Evolutionary conservation across 2,797 vertebrate species (phyloP).

Genomic region (Furcifer pardalis): DNA sequence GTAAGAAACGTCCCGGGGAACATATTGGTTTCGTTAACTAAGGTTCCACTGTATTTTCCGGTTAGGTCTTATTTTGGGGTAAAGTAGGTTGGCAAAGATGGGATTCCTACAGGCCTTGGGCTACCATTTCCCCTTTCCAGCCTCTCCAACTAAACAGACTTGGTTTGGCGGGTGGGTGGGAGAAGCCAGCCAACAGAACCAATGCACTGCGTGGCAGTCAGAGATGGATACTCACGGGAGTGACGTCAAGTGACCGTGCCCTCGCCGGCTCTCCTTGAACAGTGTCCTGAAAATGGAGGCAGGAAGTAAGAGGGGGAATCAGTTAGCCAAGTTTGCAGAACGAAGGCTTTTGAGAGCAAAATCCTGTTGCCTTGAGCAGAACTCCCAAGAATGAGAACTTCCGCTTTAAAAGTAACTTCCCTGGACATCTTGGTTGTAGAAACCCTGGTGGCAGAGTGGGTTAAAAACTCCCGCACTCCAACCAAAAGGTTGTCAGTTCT

Average conservation of each 20-base stretch:
- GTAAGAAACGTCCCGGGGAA: too few relatives aligned
- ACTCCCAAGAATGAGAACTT: slow-evolving; percentile 7
- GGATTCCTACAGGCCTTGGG: too few relatives aligned
- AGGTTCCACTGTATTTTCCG: too few relatives aligned
- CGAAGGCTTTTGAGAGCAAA: background rate
- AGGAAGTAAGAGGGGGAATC: slow-evolving; percentile 28
- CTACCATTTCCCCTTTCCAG: too few relatives aligned
- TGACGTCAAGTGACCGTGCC: slow-evolving; percentile 79
- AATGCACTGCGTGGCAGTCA: background rate
- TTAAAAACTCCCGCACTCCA: too few relatives aligned
- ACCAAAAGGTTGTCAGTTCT: too few relatives aligned
- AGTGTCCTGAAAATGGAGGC: slow-evolving; percentile 81
- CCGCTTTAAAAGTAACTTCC: background rate
- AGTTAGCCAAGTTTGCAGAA: background rate
- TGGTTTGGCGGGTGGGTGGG: too few relatives aligned
- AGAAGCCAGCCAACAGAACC: background rate
- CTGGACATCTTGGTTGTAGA: background rate
- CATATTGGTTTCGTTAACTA: too few relatives aligned
- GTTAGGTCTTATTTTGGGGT: too few relatives aligned
- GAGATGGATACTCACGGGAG: slow-evolving; percentile 82
- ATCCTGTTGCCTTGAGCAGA: too few relatives aligned
- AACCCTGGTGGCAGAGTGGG: too few relatives aligned
- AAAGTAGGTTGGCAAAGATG: too few relatives aligned
- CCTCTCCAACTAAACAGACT: background rate
- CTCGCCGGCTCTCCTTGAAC: slow-evolving; percentile 86